Evolutionary conservation across 2,888 invertebrate genomes (phyloP).

Genomic region (Eilema griseolum): DNA sequence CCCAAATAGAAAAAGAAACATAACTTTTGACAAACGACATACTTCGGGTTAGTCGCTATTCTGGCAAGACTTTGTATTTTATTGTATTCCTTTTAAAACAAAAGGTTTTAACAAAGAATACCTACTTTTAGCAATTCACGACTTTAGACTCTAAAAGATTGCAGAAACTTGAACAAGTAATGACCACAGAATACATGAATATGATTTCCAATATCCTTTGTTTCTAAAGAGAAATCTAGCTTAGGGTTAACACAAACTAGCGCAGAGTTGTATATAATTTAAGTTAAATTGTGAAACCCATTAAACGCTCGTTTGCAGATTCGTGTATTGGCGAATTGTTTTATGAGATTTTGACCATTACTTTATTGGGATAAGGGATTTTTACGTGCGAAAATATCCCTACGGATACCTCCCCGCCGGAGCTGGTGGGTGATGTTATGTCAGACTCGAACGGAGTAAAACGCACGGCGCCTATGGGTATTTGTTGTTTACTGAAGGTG

Average conservation of each 20-base stretch:
- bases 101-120: conserved; percentile 1
- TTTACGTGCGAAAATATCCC: too few relatives aligned
- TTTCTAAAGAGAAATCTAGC: conserved; percentile 1
- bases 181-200: neutral
- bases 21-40: conserved; percentile 17
- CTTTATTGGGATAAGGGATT: too few relatives aligned
- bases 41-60: neutral
- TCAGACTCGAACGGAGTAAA: too few relatives aligned
- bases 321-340: neutral
- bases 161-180: neutral
- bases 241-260: neutral
- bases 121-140: neutral
- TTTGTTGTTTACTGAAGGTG: too few relatives aligned
- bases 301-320: neutral
- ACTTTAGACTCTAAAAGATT: neutral
- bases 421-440: too few relatives aligned
- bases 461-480: too few relatives aligned
- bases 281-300: neutral
- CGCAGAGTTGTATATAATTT: neutral
- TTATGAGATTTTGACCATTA: too few relatives aligned
- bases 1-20: conserved; percentile 16
- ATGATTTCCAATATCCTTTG: neutral
- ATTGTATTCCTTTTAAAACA: neutral
- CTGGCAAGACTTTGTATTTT: neutral
- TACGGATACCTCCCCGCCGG: too few relatives aligned